Evolutionary conservation across 2,113 vertebrate species (phyloP).

Genomic region (Dendrocopos noguchii): DNA sequence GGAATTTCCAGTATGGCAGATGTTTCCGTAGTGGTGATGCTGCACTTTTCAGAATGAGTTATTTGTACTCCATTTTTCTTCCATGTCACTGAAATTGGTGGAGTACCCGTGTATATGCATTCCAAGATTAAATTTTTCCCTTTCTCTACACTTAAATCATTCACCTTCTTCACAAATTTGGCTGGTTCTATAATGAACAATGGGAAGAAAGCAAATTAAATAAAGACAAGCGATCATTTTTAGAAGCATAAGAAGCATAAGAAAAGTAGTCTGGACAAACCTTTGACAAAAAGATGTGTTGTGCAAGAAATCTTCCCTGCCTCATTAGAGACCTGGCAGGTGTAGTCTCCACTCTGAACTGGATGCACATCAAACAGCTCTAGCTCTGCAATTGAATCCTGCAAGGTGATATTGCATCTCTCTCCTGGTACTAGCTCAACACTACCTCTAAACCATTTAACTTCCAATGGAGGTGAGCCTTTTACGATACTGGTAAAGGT

Average conservation of each 20-base stretch:
- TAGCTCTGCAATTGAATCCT: constrained; percentile 84
- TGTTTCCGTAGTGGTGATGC: constrained; percentile 91
- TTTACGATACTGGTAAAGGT: constrained; percentile 88
- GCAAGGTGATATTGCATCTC: constrained; percentile 85
- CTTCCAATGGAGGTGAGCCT: constrained; percentile 88
- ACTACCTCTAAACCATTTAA: constrained; percentile 95
- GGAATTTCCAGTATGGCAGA: constrained; percentile 94
- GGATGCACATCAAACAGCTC: constrained; percentile 86
- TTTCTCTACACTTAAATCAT: constrained; percentile 86
- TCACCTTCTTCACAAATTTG: constrained; percentile 90
- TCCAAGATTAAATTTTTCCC: constrained; percentile 89
- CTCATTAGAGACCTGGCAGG: constrained; percentile 91
- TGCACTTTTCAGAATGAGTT: constrained; percentile 87
- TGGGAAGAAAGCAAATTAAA: background rate
- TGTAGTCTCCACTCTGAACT: constrained; percentile 90
- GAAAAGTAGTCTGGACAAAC: constrained; percentile 76
- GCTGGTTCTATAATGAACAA: constrained; percentile 85
- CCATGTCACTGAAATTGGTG: constrained; percentile 92
- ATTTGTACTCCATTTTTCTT: constrained; percentile 88
- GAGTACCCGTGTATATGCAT: constrained; percentile 86
- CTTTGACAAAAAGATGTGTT: constrained; percentile 91
- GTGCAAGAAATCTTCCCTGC: constrained; percentile 90
- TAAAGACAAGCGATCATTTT: background rate
- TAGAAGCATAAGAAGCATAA: background rate
- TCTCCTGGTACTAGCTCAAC: constrained; percentile 85